Percentiles rank a stretch among this genome's conserved stretches.
phyloP scores from a whole-genome alignment of 1,140 invertebrate species.

The Tetragnatha versicolor region DNA sequence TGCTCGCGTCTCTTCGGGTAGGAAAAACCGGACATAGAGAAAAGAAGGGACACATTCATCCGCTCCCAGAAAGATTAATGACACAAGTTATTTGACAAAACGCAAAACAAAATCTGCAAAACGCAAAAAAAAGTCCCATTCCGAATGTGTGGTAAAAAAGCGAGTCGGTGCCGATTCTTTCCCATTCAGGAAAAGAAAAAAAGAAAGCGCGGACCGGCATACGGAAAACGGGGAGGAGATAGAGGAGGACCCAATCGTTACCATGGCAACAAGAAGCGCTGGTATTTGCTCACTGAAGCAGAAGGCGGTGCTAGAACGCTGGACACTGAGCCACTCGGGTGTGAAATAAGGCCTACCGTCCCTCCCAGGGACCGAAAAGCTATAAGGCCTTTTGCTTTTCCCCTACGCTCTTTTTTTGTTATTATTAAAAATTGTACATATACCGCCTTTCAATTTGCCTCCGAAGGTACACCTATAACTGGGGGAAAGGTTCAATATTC shows the following conservation, averaged over 20 bases:
- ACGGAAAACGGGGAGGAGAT: constrained; percentile 26
- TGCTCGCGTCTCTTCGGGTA: too few relatives aligned
- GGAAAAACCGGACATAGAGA: too few relatives aligned
- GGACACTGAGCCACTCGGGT: constrained; percentile 52
- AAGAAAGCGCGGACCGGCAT: too few relatives aligned
- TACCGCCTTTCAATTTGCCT: constrained; percentile 47
- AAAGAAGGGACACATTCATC: too few relatives aligned
- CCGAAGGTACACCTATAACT: constrained; percentile 1
- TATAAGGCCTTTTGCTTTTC: constrained; percentile 3
- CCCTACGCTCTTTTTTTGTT: constrained; percentile 3
- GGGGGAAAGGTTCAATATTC: not conserved
- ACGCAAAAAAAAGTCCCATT: too few relatives aligned
- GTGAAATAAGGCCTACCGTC: constrained; percentile 51
- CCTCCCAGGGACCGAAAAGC: constrained; percentile 12
- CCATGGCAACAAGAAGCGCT: constrained; percentile 51
- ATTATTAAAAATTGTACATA: constrained; percentile 36
- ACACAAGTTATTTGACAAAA: too few relatives aligned
- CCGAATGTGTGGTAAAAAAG: too few relatives aligned
- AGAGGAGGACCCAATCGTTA: constrained; percentile 21
- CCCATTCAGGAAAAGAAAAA: too few relatives aligned
- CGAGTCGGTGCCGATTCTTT: too few relatives aligned
- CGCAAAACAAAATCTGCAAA: too few relatives aligned
- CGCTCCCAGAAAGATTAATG: too few relatives aligned
- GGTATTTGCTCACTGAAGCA: constrained; percentile 55
- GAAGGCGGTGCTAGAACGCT: constrained; percentile 54